Conservation (phyloP, 2,797 vertebrate species). For the Tapera naevia region DNA sequence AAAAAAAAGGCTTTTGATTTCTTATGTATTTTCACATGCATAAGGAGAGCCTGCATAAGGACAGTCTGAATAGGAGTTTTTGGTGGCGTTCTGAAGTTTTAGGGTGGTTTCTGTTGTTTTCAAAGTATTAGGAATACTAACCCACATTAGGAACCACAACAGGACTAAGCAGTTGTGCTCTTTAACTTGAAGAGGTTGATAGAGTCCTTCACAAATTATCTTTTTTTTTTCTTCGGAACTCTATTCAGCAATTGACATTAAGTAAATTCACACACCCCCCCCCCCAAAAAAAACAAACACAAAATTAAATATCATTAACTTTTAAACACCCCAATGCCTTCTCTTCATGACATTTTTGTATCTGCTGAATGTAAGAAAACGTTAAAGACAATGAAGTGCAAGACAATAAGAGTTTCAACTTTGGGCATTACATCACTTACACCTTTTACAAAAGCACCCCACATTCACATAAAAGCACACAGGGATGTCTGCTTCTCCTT, state of each 20-base stretch:
- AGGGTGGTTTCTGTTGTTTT: neutral
- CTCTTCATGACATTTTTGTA: neutral
- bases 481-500: neutral
- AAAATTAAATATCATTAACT: neutral
- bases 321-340: neutral
- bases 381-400: neutral
- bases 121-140: neutral
- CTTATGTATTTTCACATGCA: neutral
- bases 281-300: fast-evolving
- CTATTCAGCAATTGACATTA: neutral
- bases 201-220: neutral
- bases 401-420: neutral
- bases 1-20: neutral
- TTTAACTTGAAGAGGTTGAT: neutral
- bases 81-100: neutral
- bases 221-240: neutral
- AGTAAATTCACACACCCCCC: no score
- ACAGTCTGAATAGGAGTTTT: neutral
- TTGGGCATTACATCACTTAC: neutral
- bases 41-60: neutral
- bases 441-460: neutral
- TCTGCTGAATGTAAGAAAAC: neutral
- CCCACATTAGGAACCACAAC: neutral
- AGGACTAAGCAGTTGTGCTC: neutral
- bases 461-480: neutral